These are phyloP conservation scores for Piprites chloris DNA, from an alignment of 2,113 vertebrate species.

Conservation along the genomic window DNA sequence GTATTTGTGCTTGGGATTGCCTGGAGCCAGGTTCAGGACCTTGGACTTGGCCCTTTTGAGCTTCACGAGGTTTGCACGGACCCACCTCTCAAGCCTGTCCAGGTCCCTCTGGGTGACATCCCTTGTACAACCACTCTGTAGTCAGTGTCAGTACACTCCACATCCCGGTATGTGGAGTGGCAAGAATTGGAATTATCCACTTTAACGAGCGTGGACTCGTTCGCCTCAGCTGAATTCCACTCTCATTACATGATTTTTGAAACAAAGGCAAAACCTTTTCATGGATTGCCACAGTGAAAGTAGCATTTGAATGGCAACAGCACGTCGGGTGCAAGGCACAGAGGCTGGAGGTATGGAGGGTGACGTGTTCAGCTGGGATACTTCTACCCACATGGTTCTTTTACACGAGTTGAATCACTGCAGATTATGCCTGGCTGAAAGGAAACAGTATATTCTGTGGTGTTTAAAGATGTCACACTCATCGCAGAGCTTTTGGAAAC, in stretches of 20 bases:
- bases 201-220: background rate
- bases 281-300: background rate
- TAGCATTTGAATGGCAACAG: background rate
- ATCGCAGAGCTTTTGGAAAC: slow-evolving; percentile 45
- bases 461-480: slow-evolving; percentile 49
- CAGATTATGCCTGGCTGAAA: slow-evolving; percentile 47
- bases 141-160: background rate
- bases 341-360: background rate
- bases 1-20: background rate
- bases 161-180: background rate
- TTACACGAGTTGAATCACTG: background rate
- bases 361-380: background rate
- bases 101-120: background rate
- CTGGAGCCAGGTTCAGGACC: background rate
- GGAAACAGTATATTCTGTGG: slow-evolving; percentile 26
- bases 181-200: background rate
- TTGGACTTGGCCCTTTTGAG: background rate
- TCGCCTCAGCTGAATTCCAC: background rate
- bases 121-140: rapidly evolving
- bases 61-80: too few relatives aligned
- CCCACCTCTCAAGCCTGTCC: background rate
- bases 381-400: slow-evolving; percentile 12
- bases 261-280: background rate
- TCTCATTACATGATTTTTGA: background rate
- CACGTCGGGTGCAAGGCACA: background rate